Percentiles rank a stretch among this genome's conserved stretches.
Evolutionary conservation across 2,113 vertebrate genomes (phyloP).

Genomic region (Etheostoma cragini): DNA sequence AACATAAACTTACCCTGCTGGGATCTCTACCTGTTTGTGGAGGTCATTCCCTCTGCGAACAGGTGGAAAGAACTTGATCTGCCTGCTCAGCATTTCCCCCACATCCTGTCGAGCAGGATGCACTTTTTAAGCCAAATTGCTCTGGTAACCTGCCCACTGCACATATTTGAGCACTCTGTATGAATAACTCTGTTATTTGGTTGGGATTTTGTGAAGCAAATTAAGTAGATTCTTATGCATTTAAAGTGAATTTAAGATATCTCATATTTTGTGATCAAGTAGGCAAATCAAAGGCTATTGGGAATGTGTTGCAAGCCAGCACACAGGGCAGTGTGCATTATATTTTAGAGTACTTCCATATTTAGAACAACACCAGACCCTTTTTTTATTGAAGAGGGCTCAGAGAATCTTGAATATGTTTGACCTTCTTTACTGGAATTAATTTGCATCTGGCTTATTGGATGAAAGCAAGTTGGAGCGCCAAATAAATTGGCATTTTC

Average conservation of each 20-base stretch:
- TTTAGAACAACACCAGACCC: constrained; percentile 35
- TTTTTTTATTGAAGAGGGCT: constrained; percentile 43
- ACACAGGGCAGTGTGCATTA: constrained; percentile 15
- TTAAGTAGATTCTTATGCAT: constrained; percentile 17
- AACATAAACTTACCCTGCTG: constrained; percentile 48
- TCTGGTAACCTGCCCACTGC: constrained; percentile 69
- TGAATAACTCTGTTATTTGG: not conserved
- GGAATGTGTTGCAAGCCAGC: constrained; percentile 7
- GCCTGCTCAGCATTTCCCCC: constrained; percentile 68
- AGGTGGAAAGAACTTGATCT: constrained; percentile 70
- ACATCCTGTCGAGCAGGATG: constrained; percentile 60
- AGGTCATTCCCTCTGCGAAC: constrained; percentile 74
- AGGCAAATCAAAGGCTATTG: constrained; percentile 20
- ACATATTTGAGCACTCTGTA: constrained; percentile 29
- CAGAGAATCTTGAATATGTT: constrained; percentile 62
- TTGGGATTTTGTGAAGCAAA: not conserved
- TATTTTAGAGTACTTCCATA: constrained; percentile 41
- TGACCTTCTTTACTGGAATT: constrained; percentile 72
- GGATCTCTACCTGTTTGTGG: constrained; percentile 64
- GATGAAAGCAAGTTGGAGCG: constrained; percentile 60
- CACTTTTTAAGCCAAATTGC: constrained; percentile 61
- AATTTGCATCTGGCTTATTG: constrained; percentile 75
- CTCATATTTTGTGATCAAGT: constrained; percentile 2
- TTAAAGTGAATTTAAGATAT: constrained; percentile 11
- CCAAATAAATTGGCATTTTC: constrained; percentile 68